Evolutionary conservation across 1,140 invertebrate species (phyloP).

Genomic region (Elymnias hypermnestra): DNA sequence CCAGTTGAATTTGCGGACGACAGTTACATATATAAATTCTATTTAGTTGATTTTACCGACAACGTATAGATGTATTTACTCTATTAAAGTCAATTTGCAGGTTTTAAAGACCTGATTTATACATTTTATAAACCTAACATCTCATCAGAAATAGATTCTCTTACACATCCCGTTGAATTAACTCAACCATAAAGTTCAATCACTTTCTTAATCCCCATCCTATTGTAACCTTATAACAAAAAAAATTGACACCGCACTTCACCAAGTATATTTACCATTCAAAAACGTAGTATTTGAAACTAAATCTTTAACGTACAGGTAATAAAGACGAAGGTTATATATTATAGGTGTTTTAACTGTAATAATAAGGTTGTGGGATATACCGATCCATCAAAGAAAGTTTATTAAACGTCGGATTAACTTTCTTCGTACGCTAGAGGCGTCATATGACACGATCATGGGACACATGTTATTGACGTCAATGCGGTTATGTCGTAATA

Average conservation of each 20-base stretch:
- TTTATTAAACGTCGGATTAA: constrained; percentile 57
- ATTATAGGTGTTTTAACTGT: constrained; percentile 3
- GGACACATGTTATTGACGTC: constrained; percentile 6
- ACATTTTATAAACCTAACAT: no score
- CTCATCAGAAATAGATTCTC: no score
- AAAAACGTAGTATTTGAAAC: constrained; percentile 7
- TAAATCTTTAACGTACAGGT: constrained; percentile 18
- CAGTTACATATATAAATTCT: no score
- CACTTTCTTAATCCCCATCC: constrained; percentile 37
- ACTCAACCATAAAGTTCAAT: constrained; percentile 55
- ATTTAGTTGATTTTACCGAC: no score
- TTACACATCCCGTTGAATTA: constrained; percentile 30
- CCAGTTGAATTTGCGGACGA: no score
- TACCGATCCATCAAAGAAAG: constrained; percentile 50
- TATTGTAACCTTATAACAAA: constrained; percentile 42
- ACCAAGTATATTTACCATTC: constrained; percentile 15
- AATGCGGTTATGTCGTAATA: no score
- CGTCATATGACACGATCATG: constrained; percentile 40
- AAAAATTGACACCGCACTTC: constrained; percentile 37
- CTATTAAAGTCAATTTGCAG: no score
- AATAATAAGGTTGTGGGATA: constrained; percentile 22
- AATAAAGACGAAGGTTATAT: constrained; percentile 15
- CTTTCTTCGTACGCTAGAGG: constrained; percentile 40
- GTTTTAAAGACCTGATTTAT: no score
- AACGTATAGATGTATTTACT: no score